Evolutionary conservation across 1,140 invertebrate species (phyloP).

Genomic region (Aphelenchoides fujianensis): DNA sequence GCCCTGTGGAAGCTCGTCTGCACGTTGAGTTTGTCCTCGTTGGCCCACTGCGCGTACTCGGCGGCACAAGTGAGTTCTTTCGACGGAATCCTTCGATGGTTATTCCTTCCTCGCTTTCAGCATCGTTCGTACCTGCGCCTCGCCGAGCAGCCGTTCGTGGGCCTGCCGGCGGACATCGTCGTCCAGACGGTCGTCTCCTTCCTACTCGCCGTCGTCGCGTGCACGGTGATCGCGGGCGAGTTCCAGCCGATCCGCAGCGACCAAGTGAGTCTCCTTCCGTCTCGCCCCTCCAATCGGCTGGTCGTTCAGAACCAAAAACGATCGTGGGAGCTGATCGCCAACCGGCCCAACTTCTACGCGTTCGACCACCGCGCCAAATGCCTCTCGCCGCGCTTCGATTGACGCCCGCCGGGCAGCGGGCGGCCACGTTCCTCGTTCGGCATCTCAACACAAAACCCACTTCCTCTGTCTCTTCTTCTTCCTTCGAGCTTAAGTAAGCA

Average conservation of each 20-base stretch:
- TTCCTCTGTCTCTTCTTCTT: neutral
- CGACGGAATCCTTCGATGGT: no score
- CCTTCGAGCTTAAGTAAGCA: constrained; percentile 1
- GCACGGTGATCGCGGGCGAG: constrained; percentile 46
- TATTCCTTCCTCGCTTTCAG: no score
- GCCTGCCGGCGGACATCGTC: constrained; percentile 38
- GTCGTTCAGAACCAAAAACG: constrained; percentile 37
- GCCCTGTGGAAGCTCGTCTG: constrained; percentile 45
- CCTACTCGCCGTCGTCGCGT: constrained; percentile 33
- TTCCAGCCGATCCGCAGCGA: constrained; percentile 50
- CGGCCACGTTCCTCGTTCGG: neutral
- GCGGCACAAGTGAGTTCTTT: constrained; percentile 52
- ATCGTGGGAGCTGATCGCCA: constrained; percentile 45
- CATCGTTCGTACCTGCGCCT: constrained; percentile 53
- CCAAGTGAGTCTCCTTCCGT: constrained; percentile 28
- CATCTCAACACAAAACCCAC: constrained; percentile 1
- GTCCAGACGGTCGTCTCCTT: constrained; percentile 49
- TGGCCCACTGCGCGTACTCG: constrained; percentile 53
- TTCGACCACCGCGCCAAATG: constrained; percentile 53
- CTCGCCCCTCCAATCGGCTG: neutral
- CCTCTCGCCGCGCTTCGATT: constrained; percentile 43
- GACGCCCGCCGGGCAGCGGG: constrained; percentile 4
- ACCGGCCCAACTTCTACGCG: constrained; percentile 51
- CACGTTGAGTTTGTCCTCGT: constrained; percentile 39
- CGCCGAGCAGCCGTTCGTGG: constrained; percentile 38